These are phyloP conservation scores for Galaxea fascicularis DNA, from an alignment of 92 coral and sea anemone species.

Conservation along the genomic window DNA sequence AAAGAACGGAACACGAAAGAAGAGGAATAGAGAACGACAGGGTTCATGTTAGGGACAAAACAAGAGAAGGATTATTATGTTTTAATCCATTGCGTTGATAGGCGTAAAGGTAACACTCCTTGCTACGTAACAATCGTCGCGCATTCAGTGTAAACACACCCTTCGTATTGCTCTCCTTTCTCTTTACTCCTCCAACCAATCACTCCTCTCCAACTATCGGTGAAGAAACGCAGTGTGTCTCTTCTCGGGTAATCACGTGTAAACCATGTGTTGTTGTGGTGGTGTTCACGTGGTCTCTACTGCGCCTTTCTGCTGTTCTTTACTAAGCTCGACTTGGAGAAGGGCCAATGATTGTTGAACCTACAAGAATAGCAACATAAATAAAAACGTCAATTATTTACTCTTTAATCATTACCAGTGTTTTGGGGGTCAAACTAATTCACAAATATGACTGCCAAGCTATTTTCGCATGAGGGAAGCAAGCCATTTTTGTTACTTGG, in stretches of 20 bases:
- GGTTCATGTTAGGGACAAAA: not conserved
- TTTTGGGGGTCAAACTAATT: no score
- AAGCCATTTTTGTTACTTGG: no score
- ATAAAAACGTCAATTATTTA: not conserved
- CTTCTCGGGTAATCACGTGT: not conserved
- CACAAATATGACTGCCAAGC: no score
- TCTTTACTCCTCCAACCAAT: not conserved
- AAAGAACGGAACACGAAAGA: not conserved
- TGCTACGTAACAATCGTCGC: not conserved
- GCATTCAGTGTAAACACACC: not conserved
- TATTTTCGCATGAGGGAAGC: no score
- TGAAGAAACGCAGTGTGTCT: not conserved
- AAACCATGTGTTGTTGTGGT: slow-evolving; percentile 10
- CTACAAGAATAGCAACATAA: slow-evolving; percentile 51
- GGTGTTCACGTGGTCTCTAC: slow-evolving; percentile 9
- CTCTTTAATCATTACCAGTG: no score
- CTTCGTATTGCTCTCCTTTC: not conserved
- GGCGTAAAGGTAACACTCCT: no score
- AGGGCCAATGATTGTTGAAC: slow-evolving; percentile 82
- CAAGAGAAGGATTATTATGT: not conserved
- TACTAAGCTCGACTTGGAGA: slow-evolving; percentile 73
- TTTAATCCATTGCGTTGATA: no score
- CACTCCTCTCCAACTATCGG: not conserved
- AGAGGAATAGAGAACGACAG: not conserved
- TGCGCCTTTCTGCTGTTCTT: slow-evolving; percentile 19